Percentiles rank a stretch among this genome's conserved stretches.
Evolutionary conservation across 2,888 invertebrate genomes (phyloP).

Genomic region (Sturmia bella): DNA sequence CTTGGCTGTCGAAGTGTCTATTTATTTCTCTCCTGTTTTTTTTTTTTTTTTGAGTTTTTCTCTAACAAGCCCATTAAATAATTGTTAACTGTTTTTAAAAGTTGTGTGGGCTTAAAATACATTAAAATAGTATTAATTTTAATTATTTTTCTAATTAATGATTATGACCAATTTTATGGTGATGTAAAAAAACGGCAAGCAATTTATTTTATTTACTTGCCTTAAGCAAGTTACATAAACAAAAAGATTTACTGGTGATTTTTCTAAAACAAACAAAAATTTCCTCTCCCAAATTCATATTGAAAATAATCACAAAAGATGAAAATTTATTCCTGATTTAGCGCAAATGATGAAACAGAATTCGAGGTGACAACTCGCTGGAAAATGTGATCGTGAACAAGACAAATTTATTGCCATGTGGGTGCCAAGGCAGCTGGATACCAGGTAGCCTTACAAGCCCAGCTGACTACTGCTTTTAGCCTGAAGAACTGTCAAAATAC

Average conservation of each 20-base stretch:
- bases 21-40: conserved; percentile 18
- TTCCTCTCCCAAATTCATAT: no score
- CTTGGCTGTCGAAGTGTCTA: conserved; percentile 29
- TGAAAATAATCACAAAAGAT: no score
- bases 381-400: no score
- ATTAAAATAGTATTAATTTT: conserved; percentile 61
- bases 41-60: neutral
- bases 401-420: no score
- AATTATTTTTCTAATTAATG: conserved; percentile 54
- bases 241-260: conserved; percentile 48
- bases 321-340: no score
- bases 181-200: conserved; percentile 8
- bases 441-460: no score
- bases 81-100: conserved; percentile 26
- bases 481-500: no score
- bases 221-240: conserved; percentile 29
- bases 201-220: conserved; percentile 18
- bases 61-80: conserved; percentile 46
- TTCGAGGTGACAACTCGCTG: no score
- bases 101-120: conserved; percentile 30
- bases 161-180: conserved; percentile 25
- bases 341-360: no score
- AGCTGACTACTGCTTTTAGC: no score
- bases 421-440: no score
- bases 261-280: neutral